Conservation (phyloP, 2,113 vertebrate species). For the Anarhynchus alexandrinus region DNA sequence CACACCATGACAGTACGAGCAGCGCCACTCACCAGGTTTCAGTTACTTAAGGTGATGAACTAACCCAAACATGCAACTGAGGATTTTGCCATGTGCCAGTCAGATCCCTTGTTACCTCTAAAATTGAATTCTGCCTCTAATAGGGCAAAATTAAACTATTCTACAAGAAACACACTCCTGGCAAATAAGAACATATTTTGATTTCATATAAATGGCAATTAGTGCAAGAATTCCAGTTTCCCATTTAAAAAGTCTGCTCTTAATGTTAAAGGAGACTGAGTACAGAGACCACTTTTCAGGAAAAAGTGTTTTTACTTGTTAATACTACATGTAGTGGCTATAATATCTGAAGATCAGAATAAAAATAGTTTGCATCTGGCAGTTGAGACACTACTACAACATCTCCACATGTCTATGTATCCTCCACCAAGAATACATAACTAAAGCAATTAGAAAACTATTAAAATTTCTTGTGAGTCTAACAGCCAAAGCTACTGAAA, state of each 20-base stretch:
- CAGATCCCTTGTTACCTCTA: neutral
- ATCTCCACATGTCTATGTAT: neutral
- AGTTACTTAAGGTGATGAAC: neutral
- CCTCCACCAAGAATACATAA: neutral
- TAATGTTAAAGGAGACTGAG: neutral
- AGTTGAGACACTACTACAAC: neutral
- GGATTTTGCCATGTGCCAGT: neutral
- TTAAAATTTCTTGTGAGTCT: neutral
- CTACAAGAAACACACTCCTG: neutral
- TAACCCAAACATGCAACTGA: neutral
- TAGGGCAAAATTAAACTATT: neutral
- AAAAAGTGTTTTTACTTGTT: neutral
- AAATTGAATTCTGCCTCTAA: neutral
- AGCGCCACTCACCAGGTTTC: neutral
- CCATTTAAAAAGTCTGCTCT: neutral
- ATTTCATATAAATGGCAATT: neutral
- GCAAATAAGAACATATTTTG: neutral
- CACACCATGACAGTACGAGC: neutral
- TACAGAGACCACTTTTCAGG: neutral
- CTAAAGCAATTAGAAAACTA: neutral
- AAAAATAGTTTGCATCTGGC: neutral
- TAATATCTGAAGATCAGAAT: neutral
- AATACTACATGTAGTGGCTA: neutral
- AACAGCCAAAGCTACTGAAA: neutral
- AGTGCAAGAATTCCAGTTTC: neutral